phyloP scores from a whole-genome alignment of 2,888 invertebrate genomes.

The Andrena bicolor region DNA sequence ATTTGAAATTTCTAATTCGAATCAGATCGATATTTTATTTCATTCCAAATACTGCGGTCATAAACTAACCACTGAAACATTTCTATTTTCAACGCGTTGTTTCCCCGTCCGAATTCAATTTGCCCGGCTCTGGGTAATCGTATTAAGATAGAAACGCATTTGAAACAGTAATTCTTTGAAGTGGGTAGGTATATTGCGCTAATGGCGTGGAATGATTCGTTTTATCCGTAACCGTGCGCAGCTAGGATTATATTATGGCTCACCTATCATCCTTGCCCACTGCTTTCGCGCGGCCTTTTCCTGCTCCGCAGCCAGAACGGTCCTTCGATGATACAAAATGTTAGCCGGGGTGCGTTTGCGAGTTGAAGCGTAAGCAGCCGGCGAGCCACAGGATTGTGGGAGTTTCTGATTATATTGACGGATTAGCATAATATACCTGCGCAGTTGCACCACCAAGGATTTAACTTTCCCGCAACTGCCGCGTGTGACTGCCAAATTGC shows the following conservation, averaged over 20 bases:
- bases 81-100: too few relatives aligned
- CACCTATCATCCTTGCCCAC: background rate
- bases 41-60: too few relatives aligned
- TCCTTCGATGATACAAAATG: conserved; percentile 25
- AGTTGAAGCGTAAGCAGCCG: conserved; percentile 26
- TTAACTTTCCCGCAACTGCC: conserved; percentile 46
- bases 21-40: too few relatives aligned
- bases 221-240: background rate
- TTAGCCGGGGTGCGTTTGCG: conserved; percentile 12
- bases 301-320: background rate
- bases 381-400: conserved; percentile 32
- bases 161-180: background rate
- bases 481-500: conserved; percentile 52
- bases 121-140: background rate
- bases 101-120: too few relatives aligned
- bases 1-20: too few relatives aligned
- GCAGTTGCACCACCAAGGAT: conserved; percentile 46
- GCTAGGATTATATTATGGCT: conserved; percentile 7
- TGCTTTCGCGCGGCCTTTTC: background rate
- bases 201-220: conserved; percentile 22
- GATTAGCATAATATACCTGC: conserved; percentile 57
- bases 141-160: background rate
- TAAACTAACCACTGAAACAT: too few relatives aligned
- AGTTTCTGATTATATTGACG: conserved; percentile 57
- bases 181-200: background rate